Percentiles rank a stretch among this genome's conserved stretches.
These are phyloP conservation scores for Lophochroa leadbeateri DNA, from an alignment of 2,113 vertebrate genomes.

Conservation along the genomic window DNA sequence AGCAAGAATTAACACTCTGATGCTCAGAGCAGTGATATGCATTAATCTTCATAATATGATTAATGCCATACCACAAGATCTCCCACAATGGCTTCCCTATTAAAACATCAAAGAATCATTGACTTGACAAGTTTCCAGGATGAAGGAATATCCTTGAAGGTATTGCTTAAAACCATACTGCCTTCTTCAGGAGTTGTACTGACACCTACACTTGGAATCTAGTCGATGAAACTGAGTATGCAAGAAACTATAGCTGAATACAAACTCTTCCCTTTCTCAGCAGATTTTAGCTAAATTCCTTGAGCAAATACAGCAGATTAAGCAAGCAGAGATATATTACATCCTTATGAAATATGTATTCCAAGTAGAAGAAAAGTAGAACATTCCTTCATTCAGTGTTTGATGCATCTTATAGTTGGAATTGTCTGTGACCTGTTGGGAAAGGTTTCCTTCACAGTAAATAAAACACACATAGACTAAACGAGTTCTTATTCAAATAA, in stretches of 20 bases:
- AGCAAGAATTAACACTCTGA: neutral
- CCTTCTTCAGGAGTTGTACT: neutral
- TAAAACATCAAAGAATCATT: neutral
- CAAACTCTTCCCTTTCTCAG: neutral
- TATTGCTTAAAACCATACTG: neutral
- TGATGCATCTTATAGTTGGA: neutral
- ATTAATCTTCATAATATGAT: neutral
- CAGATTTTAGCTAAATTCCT: neutral
- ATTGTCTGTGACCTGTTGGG: neutral
- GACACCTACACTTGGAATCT: neutral
- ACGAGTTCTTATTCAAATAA: neutral
- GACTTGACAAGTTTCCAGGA: neutral
- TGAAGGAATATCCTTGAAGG: neutral
- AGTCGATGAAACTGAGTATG: neutral
- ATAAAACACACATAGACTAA: neutral
- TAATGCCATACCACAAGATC: neutral
- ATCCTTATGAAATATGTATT: neutral
- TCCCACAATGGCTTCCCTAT: neutral
- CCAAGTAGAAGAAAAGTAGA: neutral
- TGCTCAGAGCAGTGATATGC: neutral
- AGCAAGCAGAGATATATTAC: neutral
- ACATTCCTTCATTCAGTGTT: neutral
- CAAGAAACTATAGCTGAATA: neutral
- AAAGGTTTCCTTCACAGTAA: neutral
- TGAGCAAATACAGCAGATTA: neutral